Base-by-base conservation (phyloP, 2,888 invertebrate genomes). In the Candidula unifasciata region DNA sequence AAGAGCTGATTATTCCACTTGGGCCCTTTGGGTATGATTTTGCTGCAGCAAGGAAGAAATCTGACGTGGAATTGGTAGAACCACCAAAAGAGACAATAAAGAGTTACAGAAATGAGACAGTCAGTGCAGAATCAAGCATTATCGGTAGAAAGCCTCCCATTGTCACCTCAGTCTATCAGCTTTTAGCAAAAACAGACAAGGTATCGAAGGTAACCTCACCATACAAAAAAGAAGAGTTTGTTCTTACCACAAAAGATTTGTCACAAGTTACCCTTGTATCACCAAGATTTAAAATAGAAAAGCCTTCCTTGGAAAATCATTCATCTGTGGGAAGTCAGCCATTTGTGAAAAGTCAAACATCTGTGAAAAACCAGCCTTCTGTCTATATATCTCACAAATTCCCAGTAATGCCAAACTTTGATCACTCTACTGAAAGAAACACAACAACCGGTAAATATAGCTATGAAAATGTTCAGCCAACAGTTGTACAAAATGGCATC, bases 231-330 rank as follows among this genome's bases (percentile, higher is more conserved):
- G 91, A 91, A 81, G 90, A 90, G 81, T 91, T 92, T 89, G 89
- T 92, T 27, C 86, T 92, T 37, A 89, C 91, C 24, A 85, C 87
- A 24, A 90, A 90, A 81, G 91, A 92, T 69, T 87, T 91, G 30
- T 80, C 86, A 54, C 81, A 76, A 80, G 85, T 87, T 3, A 84
- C 78, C 37, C 60, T 87, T 68, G 57, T 86, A 71, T 84, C 87
- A 24, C 73, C 74, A 68, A 84, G 73, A 35, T 68, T 74, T 60
- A 68, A 78, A 57, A 73, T n/a, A 8, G n/a, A 27, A n/a, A 83
- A 44, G 54, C 54, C 80, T 24, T 30, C 33, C n/a, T 18, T n/a
- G n/a, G 60, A 60, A 60, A 13, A 21, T n/a, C 60, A 60, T 13
- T 21, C 21, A 18, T n/a, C 18, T 60, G 6, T 13, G n/a, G 18